These are phyloP conservation scores for Aurelia aurita complex sp. Pacific DNA, from an alignment of 30 jellyfish, hydroid and myxozoan genomes.

Conservation along the genomic window DNA sequence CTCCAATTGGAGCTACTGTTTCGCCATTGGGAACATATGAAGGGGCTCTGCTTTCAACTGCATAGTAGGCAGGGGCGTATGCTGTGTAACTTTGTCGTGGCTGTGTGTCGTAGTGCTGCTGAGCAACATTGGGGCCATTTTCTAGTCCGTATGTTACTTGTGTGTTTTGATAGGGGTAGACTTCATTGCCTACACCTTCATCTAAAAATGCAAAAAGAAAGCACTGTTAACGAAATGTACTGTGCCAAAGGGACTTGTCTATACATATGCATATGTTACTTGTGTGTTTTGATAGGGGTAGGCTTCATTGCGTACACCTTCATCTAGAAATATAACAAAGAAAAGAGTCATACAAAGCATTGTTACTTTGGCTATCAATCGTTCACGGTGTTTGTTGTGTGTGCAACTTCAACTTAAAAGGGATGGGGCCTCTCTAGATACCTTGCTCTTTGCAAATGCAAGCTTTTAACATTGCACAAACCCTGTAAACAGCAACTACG, in stretches of 20 bases:
- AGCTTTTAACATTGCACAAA: neutral
- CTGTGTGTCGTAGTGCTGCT: too few species aligned
- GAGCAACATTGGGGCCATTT: neutral
- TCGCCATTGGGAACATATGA: neutral
- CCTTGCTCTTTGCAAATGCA: too few species aligned
- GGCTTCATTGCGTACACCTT: neutral
- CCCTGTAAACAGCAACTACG: too few species aligned
- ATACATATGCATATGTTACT: neutral
- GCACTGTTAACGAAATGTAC: neutral
- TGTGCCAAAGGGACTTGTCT: too few species aligned
- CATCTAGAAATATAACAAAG: neutral
- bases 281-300: constrained; percentile 3
- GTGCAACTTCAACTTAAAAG: too few species aligned
- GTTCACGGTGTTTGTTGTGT: too few species aligned
- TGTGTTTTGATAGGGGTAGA: constrained; percentile 2
- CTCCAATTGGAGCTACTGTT: constrained; percentile 14
- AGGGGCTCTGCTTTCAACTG: neutral
- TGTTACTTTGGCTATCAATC: too few species aligned
- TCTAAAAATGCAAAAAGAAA: neutral
- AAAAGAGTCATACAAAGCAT: too few species aligned
- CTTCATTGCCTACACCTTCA: constrained; percentile 10
- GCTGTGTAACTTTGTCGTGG: too few species aligned
- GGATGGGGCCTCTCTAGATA: too few species aligned
- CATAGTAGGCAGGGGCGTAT: constrained; percentile 16
- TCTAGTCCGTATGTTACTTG: neutral